Base-by-base conservation (phyloP, 2,888 invertebrate genomes). In the Trissoscelio sp. region DNA sequence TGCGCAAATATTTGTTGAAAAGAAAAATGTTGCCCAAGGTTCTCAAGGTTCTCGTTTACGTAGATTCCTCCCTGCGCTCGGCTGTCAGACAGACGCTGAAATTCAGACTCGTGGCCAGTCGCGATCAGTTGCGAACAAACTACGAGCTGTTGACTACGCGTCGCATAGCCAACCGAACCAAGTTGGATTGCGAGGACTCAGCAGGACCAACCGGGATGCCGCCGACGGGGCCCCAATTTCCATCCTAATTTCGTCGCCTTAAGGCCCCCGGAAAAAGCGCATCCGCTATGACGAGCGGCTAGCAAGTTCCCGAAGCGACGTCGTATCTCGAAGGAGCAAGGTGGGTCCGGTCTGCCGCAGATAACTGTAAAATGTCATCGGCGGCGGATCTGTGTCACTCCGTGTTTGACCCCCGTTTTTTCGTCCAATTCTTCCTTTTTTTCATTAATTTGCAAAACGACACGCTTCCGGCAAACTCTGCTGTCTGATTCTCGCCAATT, bases 321-420 rank as follows among this genome's bases (percentile, higher is more conserved):
- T 34, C 18, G 46, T 53, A 42, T 74, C 69, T 77, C 67, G 44
- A 55, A 75, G 82, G 62, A 83, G 66, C 78, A 86, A 87, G 87
- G 87, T 88, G 87, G 86, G 87, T 86, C 86, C 64, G 86, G 86
- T 85, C 86, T 84, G 87, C 86, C 85, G 83, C 86, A 89, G 88
- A 89, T 91, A 91, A 91, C 91, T 91, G 91, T 90, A 91, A 89
- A 91, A 88, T 90, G 88, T 90, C 90, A 89, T 88, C 88, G 84
- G 85, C 86, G 83, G 83, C 84, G 88, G 88, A 90, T 90, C 88
- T 90, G 85, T 90, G 90, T 90, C 90, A 88, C 81, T 70, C 83
- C 83, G 84, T 82, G 83, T 85, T 85, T 75, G 14, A 64, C 42
- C 28, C 34, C 44, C 11, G 1, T 14, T 20, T 46, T 46, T 20